Evolutionary conservation across 2,113 vertebrate genomes (phyloP), one percentile per base, ranked within the genome.

Genomic region (Riparia riparia): DNA sequence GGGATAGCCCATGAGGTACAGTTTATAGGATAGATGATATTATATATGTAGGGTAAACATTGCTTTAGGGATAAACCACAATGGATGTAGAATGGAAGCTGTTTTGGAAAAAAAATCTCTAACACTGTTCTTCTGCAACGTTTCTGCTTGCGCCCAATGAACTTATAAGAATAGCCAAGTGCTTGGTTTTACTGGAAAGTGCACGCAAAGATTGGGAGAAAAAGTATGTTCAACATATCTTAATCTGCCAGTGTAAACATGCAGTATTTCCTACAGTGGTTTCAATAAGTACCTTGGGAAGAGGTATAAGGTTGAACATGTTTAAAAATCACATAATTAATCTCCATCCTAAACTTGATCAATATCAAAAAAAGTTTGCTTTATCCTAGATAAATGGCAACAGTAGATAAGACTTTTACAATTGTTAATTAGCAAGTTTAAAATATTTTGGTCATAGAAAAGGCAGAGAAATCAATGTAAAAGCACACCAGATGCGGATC

Each of bases 91-190:
- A 77, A 65, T 26, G 37, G 41, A 80, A 89, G 24, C 12, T 50
- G 15, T n/a, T 92, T 45, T 69, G 31, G 31, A 41, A 80, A 90
- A 90, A 41, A 60, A 7, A 18, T 14, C 6, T 77, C 41, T 65
- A 77, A 26, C 10, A 20, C 1, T 0, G 0, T 12, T 54, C 19
- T 78, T 44, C 41, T 57, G 9, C 29, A 77, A 25, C 10, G 12
- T 57, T 84, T 73, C 54, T 80, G 14, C 24, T 42, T 58, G 31
- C 25, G 14, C 16, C 19, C 11, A 66, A 3, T 0, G 3, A 51
- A 20, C 8, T 66, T 58, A 14, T 18, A 58, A 91, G 47, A 83
- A 73, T 39, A 68, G 28, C 3, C 54, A 72, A 69, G 9, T 34
- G n/a, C 60, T 76, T 83, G n/a, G 12, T 58, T 78, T 68, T 66